Base-by-base conservation (phyloP, 2,113 vertebrate genomes). In the Nicator chloris region DNA sequence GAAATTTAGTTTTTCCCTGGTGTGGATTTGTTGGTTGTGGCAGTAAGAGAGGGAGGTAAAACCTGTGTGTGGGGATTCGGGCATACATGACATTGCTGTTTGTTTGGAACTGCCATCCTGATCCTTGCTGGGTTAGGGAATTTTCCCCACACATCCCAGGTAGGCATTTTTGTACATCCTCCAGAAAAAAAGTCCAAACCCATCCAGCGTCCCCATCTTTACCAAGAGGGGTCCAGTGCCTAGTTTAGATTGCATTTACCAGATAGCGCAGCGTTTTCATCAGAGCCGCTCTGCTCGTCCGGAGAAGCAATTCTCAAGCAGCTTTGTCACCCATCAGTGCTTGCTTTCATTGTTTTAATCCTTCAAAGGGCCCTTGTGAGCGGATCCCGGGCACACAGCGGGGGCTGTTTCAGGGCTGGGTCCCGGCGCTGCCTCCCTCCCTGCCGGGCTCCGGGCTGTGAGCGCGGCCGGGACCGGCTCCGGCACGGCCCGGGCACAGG, bases 401-500 rank as follows among this genome's bases (percentile, higher is more conserved):
- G 6, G 51, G 64, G 14, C 64, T 76, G 2, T 71, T 61, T 24
- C 3, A 5, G 60, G 27, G 0, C 45, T 75, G 54, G 23, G 24
- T 35, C 40, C n/a, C 18, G 35, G 39, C 15, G 33, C 53, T n/a
- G 56, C 12, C 44, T 40, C 33, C 22, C 10, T 3, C 56, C 28
- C 37, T 44, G 69, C 23, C 35, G 3, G 13, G 28, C 49, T 35
- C 24, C 2, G 8, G 49, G 40, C 39, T 35, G 16, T 1, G 40
- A 18, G n/a, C 3, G 1, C 7, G 12, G 51, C 44, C 7, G 13
- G 2, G 3, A 12, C 11, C 7, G 10, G n/a, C 23, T n/a, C 18
- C 15, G 23, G 26, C 72, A 7, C 2, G 0, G 19, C 59, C 18
- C 12, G 12, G 45, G 13, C 42, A 42, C 42, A 42, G 42, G 42